phyloP scores from a whole-genome alignment of 2,888 invertebrate genomes.

The Acanthosepion esculentum region DNA sequence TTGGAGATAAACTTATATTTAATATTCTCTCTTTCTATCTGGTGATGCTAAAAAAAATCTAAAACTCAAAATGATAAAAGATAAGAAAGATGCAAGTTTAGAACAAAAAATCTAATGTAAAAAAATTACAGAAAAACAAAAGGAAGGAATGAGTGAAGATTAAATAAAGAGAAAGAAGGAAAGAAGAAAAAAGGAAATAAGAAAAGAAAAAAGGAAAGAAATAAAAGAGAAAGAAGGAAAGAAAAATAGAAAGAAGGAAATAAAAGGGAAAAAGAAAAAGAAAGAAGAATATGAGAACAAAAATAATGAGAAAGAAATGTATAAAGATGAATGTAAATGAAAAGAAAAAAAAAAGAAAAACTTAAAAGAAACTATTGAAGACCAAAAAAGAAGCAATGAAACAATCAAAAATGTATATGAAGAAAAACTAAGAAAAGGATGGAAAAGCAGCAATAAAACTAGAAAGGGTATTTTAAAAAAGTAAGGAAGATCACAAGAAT shows the following conservation, averaged over 20 bases:
- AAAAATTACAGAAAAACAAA: not conserved
- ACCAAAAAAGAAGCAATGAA: not conserved
- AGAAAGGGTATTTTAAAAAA: not conserved
- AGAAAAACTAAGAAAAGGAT: not conserved
- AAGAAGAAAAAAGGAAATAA: not conserved
- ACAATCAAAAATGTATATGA: no score
- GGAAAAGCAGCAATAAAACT: not conserved
- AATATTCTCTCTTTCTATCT: not conserved
- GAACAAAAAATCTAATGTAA: not conserved
- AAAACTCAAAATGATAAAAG: not conserved
- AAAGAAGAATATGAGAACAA: not conserved
- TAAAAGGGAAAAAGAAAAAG: not conserved
- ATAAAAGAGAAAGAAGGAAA: not conserved
- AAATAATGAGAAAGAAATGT: not conserved
- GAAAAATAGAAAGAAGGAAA: not conserved
- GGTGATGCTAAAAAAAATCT: not conserved
- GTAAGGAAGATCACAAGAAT: no score
- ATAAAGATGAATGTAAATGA: not conserved
- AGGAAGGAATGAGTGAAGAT: not conserved
- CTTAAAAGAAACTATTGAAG: not conserved
- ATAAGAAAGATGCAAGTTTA: not conserved
- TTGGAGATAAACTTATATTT: not conserved
- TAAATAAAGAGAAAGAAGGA: not conserved
- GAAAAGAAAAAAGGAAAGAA: not conserved
- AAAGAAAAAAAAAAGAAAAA: not conserved